Base-by-base conservation (phyloP, 2,113 vertebrate species). In the Scomber japonicus region DNA sequence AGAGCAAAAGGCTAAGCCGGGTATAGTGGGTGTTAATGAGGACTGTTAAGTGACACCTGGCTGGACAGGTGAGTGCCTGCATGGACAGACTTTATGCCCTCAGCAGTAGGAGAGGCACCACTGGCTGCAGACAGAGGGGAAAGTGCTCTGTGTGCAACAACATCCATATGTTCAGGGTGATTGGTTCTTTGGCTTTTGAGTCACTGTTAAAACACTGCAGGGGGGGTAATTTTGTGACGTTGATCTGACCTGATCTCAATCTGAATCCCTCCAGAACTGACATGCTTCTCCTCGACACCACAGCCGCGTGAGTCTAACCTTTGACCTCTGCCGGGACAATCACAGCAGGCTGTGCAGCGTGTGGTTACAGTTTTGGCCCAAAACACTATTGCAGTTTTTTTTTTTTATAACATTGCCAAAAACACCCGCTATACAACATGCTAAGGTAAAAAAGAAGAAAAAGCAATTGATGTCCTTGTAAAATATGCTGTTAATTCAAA, bases 401-500 rank as follows among this genome's bases (percentile, higher is more conserved):
- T 21, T 45, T 57, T 49, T 13, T 63, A 72, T 64, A 89, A 85
- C 87, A 77, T 84, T 89, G 73, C 84, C 88, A 91, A 83, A 90
- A 91, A 92, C 89, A 91, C 83, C 91, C 78, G 88, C 86, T 90
- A 87, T 92, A 96, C 92, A 95, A 95, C 93, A 95, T 95, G 94
- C 95, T 94, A 91, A 93, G 92, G 91, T 90, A 94, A 75, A 92
- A 87, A 91, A 91, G 35, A 90, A 90, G 83, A 40, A 78, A 91
- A 94, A 93, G 86, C 83, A 92, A 67, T 91, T 92, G 88, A 95
- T 94, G 92, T 94, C 81, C 89, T 90, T 93, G 94, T 81, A 94
- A 95, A 96, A 95, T 92, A 94, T 88, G 64, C 94, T 92, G 94
- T 96, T 72, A 93, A 92, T 94, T 89, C 88, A 90, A 74, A 85